Base-by-base conservation (phyloP, 2,888 invertebrate genomes). In the Ormyrus pomaceus region DNA sequence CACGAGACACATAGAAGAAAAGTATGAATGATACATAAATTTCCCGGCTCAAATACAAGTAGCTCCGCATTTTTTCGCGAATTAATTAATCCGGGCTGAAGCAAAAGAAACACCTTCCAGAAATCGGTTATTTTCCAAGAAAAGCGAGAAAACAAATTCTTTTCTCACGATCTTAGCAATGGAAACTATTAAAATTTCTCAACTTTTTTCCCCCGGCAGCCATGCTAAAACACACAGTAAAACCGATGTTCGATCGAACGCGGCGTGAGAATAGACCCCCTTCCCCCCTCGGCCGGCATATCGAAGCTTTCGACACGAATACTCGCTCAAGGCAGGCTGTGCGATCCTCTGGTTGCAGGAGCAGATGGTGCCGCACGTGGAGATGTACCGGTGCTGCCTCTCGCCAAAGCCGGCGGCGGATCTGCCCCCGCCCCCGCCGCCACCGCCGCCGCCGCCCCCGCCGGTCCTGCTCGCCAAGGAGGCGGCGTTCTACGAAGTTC, bases 161-260 rank as follows among this genome's bases (percentile, higher is more conserved):
- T 70, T 59, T 70, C 70, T 59, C 70, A 70, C 70, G 59, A 70
- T 58, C 19, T 45, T 58, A 13, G 19, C 70, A 70, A 70, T 70
- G 48, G 13, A 50, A 48, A 59, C 58, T 70, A 70, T 70, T 70
- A 70, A 70, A 59, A 58, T 59, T 69, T 45, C 69, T 56, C 69
- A 13, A 9, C 46, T 59, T 59, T 68, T 68, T 68, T 68, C 53
- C 34, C 11, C 5, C 9, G 46, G 34, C 34, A 34, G 34, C 34
- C 46, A 13, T n/a, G 13, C 0, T 8, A 50, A 46, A 3, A 1
- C 9, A 5, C 50, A 19, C 9, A 46, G 62, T n/a, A 62, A 62
- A 13, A 56, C 58, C 70, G 4, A 34, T 34, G 34, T 34, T 34
- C 34, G 34, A 34, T 34, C 34, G 34, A 34, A 34, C 34, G 34